These are phyloP conservation scores for Coregonus sp. DNA, from an alignment of 2,797 vertebrate species.

Conservation along the genomic window DNA sequence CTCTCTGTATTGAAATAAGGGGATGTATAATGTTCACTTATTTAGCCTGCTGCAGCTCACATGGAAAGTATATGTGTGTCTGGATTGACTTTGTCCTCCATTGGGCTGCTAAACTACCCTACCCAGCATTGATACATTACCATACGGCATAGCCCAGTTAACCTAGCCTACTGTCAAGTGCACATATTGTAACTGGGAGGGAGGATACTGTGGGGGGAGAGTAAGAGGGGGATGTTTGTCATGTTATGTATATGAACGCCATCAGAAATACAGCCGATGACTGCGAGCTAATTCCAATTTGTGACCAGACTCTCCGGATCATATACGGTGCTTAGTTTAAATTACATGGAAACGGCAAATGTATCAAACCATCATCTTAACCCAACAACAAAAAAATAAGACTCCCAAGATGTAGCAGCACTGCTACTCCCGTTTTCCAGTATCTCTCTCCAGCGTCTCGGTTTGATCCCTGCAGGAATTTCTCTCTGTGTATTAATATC, in stretches of 20 bases:
- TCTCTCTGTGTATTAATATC: slow-evolving; percentile 68
- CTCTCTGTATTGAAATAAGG: slow-evolving; percentile 43
- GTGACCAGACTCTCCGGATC: background rate
- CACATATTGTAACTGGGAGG: background rate
- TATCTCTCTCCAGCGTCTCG: slow-evolving; percentile 53
- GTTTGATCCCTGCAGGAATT: slow-evolving; percentile 67
- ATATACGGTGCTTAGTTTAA: slow-evolving; percentile 53
- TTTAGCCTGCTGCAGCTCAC: background rate
- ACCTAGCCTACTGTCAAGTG: background rate
- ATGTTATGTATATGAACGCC: background rate
- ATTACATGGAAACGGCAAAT: slow-evolving; percentile 40
- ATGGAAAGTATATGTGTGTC: no score
- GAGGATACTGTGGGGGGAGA: background rate
- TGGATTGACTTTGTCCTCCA: no score
- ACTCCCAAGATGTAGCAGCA: slow-evolving; percentile 37
- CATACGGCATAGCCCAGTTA: background rate
- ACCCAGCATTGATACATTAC: background rate
- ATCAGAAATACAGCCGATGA: background rate
- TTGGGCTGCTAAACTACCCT: slow-evolving; percentile 59
- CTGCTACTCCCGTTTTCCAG: background rate
- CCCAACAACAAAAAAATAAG: slow-evolving; percentile 50
- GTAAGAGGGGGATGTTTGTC: background rate
- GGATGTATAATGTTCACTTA: slow-evolving; percentile 47
- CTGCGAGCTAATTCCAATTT: background rate
- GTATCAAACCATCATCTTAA: slow-evolving; percentile 57